Evolutionary conservation across 2,797 vertebrate genomes (phyloP).

Genomic region (Smutsia gigantea): DNA sequence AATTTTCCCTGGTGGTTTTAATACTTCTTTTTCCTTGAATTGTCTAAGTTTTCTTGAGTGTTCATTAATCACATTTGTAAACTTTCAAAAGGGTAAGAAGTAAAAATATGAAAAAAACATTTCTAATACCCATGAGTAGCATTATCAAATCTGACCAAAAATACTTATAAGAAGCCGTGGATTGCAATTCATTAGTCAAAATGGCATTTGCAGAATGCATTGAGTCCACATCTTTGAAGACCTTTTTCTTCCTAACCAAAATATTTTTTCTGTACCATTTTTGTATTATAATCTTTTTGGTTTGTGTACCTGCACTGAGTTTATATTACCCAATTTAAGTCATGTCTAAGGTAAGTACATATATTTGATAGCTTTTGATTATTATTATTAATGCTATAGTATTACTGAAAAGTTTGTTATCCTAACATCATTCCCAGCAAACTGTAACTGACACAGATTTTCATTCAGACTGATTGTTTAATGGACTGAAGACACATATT

Average conservation of each 20-base stretch:
- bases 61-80: background rate
- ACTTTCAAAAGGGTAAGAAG: background rate
- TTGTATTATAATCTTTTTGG: background rate
- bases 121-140: background rate
- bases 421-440: background rate
- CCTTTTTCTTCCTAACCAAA: background rate
- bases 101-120: background rate
- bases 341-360: background rate
- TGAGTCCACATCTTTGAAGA: background rate
- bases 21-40: conserved; percentile 1
- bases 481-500: background rate
- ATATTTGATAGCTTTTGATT: background rate
- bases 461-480: background rate
- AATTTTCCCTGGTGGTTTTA: background rate
- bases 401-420: background rate
- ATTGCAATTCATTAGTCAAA: background rate
- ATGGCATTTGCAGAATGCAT: background rate
- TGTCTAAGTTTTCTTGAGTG: background rate
- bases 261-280: background rate
- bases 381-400: background rate
- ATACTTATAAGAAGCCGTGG: background rate
- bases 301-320: background rate
- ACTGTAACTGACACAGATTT: background rate
- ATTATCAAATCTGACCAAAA: background rate
- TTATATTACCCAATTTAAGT: background rate